phyloP scores from a whole-genome alignment of 2,797 vertebrate species.

The Steatocranus sp. region DNA sequence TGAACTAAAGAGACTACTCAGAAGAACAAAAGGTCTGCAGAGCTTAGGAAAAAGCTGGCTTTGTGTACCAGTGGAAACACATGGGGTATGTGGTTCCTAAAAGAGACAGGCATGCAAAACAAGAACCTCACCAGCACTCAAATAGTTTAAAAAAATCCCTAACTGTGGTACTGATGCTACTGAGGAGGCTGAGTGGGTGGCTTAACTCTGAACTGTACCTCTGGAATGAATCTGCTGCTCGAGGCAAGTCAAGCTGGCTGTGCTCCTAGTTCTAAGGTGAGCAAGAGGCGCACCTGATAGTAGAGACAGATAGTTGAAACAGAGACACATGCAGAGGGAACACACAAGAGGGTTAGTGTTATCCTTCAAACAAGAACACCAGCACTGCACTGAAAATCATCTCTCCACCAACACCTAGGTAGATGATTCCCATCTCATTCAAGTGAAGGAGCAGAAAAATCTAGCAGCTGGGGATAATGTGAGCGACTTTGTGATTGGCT shows the following conservation, averaged over 20 bases:
- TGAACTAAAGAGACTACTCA: not conserved
- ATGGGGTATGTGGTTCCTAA: not conserved
- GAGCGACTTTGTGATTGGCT: not conserved
- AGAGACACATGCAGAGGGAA: conserved; percentile 45
- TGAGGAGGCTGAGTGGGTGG: not conserved
- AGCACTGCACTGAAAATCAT: not conserved
- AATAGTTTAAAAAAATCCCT: not conserved
- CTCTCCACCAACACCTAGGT: not conserved
- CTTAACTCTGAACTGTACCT: conserved; percentile 86
- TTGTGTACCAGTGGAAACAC: not conserved
- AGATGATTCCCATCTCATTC: not conserved
- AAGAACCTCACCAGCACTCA: not conserved
- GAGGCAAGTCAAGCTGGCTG: conserved; percentile 95
- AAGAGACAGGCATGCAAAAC: not conserved
- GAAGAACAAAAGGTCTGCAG: not conserved
- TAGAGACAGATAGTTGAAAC: conserved; percentile 86
- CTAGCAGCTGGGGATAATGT: not conserved
- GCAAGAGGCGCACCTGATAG: conserved; percentile 93
- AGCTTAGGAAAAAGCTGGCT: not conserved
- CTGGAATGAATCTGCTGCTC: conserved; percentile 92
- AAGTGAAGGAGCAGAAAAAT: not conserved
- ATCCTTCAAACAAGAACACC: not conserved
- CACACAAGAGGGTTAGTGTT: conserved; percentile 44
- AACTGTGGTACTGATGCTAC: not conserved
- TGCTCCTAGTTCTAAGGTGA: conserved; percentile 99